Evolutionary conservation across 1,140 invertebrate genomes (phyloP).

Genomic region (Sitophilus oryzae): DNA sequence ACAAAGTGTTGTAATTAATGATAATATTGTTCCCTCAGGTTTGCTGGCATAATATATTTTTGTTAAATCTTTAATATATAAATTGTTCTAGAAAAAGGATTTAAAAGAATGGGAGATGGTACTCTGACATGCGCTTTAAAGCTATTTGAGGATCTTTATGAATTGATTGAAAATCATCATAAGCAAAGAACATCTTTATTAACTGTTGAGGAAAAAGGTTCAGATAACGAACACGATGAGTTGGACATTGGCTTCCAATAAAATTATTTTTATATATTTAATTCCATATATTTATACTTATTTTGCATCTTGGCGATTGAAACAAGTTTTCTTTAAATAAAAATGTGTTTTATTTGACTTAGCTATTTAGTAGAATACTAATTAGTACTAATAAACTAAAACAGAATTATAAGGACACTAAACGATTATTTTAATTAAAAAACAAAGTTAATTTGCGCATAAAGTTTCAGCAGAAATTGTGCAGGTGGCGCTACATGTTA

Average conservation of each 20-base stretch:
- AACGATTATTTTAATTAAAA: no score
- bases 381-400: no score
- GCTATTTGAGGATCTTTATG: slow-evolving; percentile 31
- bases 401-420: no score
- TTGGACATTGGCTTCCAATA: slow-evolving; percentile 30
- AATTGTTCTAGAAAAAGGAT: slow-evolving; percentile 35
- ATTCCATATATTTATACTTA: no score
- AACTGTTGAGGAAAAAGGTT: slow-evolving; percentile 14
- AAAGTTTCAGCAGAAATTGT: no score
- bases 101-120: slow-evolving; percentile 38
- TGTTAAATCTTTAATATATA: slow-evolving; percentile 10
- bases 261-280: neutral
- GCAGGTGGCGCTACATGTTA: no score
- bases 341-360: no score
- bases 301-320: no score
- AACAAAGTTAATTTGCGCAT: no score
- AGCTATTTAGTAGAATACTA: no score
- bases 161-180: slow-evolving; percentile 31
- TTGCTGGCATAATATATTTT: slow-evolving; percentile 9
- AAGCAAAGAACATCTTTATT: slow-evolving; percentile 13
- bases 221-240: slow-evolving; percentile 24
- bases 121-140: slow-evolving; percentile 33
- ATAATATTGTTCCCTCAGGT: slow-evolving; percentile 49
- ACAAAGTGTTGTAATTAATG: slow-evolving; percentile 54
- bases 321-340: no score